phyloP scores from a whole-genome alignment of 2,113 vertebrate species.

The Laterallus jamaicensis region DNA sequence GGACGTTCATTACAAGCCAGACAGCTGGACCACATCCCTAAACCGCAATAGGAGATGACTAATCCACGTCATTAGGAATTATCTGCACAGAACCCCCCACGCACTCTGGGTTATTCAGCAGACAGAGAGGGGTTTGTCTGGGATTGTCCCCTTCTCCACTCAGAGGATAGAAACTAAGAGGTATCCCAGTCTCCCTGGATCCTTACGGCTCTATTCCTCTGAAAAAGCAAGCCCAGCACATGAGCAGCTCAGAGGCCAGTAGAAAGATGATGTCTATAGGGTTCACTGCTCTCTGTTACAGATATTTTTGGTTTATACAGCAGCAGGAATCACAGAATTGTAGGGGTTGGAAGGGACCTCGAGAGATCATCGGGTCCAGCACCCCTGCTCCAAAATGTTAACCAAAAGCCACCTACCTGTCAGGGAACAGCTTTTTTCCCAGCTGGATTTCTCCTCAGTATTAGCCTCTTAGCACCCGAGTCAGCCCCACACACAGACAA shows the following conservation, averaged over 20 bases:
- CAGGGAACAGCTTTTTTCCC: not conserved
- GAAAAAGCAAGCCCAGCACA: not conserved
- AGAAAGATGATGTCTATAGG: not conserved
- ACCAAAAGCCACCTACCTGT: not conserved
- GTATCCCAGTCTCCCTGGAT: rapidly evolving
- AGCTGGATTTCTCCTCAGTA: not conserved
- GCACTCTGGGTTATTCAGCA: not conserved
- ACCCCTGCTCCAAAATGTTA: not conserved
- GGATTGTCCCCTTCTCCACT: not conserved
- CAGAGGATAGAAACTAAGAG: not conserved
- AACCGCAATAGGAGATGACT: slow-evolving; percentile 54
- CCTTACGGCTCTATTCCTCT: not conserved
- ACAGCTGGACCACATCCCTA: not conserved
- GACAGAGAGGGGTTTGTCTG: not conserved
- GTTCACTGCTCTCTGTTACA: not conserved
- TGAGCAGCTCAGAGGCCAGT: not conserved
- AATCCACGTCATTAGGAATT: slow-evolving; percentile 25
- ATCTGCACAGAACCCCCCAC: slow-evolving; percentile 45
- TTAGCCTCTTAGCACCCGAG: not conserved
- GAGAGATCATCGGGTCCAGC: too few relatives aligned
- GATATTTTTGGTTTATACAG: not conserved
- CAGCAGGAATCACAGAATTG: not conserved
- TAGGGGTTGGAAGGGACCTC: too few relatives aligned
- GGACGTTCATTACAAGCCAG: not conserved
- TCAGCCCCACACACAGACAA: not conserved